A percentile compares a stretch with the other conserved stretches of the same genome.
These are phyloP conservation scores for Oscheius myriophilus DNA, from an alignment of 2,888 invertebrate species.

Conservation along the genomic window DNA sequence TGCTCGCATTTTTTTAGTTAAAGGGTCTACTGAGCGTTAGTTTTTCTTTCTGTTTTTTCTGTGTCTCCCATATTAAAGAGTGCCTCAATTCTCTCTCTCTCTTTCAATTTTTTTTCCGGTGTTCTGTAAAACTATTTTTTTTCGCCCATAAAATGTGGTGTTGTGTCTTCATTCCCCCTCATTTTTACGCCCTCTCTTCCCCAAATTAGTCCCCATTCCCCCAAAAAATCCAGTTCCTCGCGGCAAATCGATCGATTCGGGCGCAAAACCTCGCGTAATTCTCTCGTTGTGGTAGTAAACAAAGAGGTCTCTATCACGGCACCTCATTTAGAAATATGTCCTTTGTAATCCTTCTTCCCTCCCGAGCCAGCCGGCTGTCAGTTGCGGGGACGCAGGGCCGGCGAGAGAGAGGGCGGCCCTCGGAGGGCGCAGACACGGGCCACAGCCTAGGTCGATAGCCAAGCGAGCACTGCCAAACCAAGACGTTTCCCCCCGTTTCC, in stretches of 20 bases:
- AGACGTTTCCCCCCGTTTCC: too few species aligned
- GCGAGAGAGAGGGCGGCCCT: slow-evolving; percentile 11
- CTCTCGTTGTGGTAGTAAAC: not conserved
- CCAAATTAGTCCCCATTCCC: not conserved
- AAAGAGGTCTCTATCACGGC: not conserved
- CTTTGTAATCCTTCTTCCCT: slow-evolving; percentile 18
- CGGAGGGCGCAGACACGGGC: slow-evolving; percentile 23
- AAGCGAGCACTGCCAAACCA: too few species aligned
- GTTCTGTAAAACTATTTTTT: too few species aligned
- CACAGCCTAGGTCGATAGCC: too few species aligned
- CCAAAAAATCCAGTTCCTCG: too few species aligned
- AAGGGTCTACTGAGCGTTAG: too few species aligned
- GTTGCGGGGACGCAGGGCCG: slow-evolving; percentile 5
- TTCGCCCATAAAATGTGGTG: too few species aligned
- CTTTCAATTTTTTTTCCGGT: too few species aligned
- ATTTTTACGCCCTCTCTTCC: not conserved
- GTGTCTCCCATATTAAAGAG: not conserved
- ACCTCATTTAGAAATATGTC: not conserved
- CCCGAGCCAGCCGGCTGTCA: slow-evolving; percentile 10
- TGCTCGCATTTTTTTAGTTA: too few species aligned
- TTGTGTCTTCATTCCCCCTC: not conserved
- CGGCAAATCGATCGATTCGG: too few species aligned
- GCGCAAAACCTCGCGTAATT: not conserved
- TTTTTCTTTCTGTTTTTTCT: slow-evolving; percentile 1
- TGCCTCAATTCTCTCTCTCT: too few species aligned